Base-by-base conservation (phyloP, 2,888 invertebrate genomes). In the Drosophila mercatorum region DNA sequence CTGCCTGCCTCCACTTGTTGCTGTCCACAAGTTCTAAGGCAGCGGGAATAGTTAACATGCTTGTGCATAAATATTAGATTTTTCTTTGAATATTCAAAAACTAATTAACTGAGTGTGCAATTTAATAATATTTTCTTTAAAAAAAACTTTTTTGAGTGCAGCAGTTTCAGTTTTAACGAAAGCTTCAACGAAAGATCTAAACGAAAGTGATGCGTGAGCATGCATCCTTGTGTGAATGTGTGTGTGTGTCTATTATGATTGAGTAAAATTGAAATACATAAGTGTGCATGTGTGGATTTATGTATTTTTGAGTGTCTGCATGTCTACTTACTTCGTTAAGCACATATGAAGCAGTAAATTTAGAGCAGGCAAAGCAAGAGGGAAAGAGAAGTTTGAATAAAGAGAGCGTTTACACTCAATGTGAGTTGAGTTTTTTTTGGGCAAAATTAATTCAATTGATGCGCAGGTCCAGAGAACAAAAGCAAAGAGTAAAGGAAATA, bases 401-500 rank as follows among this genome's bases (percentile, higher is more conserved):
- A 61, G 58, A 71, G 66, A 55, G 40, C 14, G 12, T 26, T 31
- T 3, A 17, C 36, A 41, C 75, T 75, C 70, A 51, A 61, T 56
- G 74, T 76, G 78, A 83, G 87, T 69, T 17, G 49, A 49, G 49
- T 17, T 46, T n/a, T 71, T 78, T 58, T 51, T 34, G 34, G 22
- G 44, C 11, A 55, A 40, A 49, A 60, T 7, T 81, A 84, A 84
- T 87, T 89, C 65, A 79, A 81, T 84, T 89, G 72, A 53, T 84
- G 89, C 84, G 84, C 84, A 84, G 84, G 79, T 81, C 79, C 84
- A 74, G 71, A 60, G 75, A 78, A 72, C 72, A 68, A 40, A 51
- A 43, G 49, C 17, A 38, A 65, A 71, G 28, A 68, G 22, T 40
- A n/a, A 60, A 34, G 40, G 28, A 60, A 36, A 47, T 22, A 41